Conservation (phyloP, 2,113 vertebrate species). For the Tympanuchus pallidicinctus region DNA sequence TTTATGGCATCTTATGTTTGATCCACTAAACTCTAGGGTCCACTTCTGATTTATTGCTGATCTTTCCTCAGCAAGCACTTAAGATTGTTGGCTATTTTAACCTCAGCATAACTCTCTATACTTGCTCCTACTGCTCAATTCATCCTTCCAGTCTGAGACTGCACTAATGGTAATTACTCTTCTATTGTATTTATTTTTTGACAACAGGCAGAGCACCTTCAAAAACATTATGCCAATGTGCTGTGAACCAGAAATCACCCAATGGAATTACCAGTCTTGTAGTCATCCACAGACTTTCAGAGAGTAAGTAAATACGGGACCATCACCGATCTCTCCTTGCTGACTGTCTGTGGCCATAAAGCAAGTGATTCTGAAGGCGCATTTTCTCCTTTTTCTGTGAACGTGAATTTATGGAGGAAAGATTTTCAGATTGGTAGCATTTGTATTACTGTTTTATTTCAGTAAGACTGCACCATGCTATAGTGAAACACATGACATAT, state of each 20-base stretch:
- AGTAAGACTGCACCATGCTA: background rate
- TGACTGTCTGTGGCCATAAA: background rate
- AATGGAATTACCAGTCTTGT: too few species aligned
- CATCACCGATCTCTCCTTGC: background rate
- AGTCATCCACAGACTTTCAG: background rate
- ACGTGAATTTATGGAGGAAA: background rate
- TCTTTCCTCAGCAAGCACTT: background rate
- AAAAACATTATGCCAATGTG: fast-evolving
- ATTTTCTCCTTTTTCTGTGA: background rate
- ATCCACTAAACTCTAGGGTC: background rate
- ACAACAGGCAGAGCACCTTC: background rate
- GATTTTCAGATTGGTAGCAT: background rate
- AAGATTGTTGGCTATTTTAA: background rate
- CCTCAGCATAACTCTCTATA: background rate
- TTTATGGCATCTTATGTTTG: background rate
- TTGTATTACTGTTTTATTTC: background rate
- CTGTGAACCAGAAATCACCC: background rate
- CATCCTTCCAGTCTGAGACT: background rate
- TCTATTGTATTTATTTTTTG: fast-evolving
- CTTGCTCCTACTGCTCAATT: fast-evolving
- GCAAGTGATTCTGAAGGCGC: background rate
- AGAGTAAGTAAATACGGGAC: fast-evolving
- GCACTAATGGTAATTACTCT: background rate
- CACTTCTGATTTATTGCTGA: background rate
- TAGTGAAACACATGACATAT: background rate